phyloP scores from a whole-genome alignment of 2,888 invertebrate genomes.

The Drosophila yooni region DNA sequence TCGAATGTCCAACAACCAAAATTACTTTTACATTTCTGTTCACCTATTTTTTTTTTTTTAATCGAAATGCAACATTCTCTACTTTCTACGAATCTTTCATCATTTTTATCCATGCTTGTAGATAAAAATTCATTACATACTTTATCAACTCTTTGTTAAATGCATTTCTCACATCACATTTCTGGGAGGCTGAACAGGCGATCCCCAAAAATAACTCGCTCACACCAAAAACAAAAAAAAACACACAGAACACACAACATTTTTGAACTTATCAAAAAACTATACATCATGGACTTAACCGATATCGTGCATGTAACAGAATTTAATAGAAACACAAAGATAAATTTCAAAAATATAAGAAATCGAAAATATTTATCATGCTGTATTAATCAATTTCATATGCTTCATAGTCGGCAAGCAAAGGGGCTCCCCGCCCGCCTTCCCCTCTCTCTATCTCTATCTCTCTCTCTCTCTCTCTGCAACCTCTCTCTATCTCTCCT shows the following conservation, averaged over 20 bases:
- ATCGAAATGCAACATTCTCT: neutral
- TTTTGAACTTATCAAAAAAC: constrained; percentile 55
- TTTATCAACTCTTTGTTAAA: constrained; percentile 34
- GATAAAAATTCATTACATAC: constrained; percentile 36
- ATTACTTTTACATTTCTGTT: neutral
- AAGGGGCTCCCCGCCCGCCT: constrained; percentile 6
- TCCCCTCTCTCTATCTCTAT: neutral
- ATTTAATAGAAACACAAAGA: constrained; percentile 41
- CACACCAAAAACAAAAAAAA: neutral
- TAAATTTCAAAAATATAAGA: constrained; percentile 39
- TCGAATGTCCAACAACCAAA: neutral
- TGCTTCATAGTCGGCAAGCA: constrained; percentile 41
- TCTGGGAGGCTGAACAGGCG: constrained; percentile 22
- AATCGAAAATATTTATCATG: constrained; percentile 72
- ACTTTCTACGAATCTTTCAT: constrained; percentile 38
- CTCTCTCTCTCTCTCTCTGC: neutral
- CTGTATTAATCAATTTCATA: constrained; percentile 77
- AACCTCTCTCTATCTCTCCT: neutral
- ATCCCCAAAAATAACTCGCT: constrained; percentile 1
- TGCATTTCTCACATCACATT: constrained; percentile 28
- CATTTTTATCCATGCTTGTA: constrained; percentile 24
- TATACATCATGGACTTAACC: constrained; percentile 71
- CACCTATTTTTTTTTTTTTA: constrained; percentile 14
- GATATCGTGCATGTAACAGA: constrained; percentile 45
- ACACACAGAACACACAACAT: constrained; percentile 4